Evolutionary conservation across 2,797 vertebrate species (phyloP).

Genomic region (Tympanoctomys barrerae): DNA sequence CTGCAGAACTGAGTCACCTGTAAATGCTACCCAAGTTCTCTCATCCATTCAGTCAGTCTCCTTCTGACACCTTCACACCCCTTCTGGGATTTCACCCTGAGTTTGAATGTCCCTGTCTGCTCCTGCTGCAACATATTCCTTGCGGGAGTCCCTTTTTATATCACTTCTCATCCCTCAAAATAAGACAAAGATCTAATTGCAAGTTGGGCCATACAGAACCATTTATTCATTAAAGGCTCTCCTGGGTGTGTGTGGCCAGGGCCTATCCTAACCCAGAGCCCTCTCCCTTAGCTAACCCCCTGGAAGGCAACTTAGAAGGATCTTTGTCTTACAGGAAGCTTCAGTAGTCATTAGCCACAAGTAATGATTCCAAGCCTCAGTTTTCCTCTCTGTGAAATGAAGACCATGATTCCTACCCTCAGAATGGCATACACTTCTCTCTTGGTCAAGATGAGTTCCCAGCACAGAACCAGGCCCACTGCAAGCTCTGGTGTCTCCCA

Average conservation of each 20-base stretch:
- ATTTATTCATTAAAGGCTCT: background rate
- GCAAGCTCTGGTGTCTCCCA: background rate
- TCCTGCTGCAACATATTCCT: background rate
- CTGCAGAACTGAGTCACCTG: background rate
- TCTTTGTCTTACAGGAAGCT: background rate
- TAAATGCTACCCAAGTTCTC: background rate
- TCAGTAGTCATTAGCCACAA: background rate
- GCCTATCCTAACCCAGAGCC: background rate
- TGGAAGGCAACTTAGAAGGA: background rate
- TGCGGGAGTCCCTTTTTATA: background rate
- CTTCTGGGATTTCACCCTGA: background rate
- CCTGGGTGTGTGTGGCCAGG: background rate
- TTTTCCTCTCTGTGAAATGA: background rate
- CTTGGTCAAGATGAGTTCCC: background rate
- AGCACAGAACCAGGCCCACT: background rate
- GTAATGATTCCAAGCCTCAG: background rate
- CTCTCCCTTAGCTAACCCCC: background rate
- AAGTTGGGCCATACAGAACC: background rate
- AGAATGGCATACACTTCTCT: background rate
- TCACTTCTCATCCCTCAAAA: constrained; percentile 17
- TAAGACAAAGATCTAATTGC: constrained; percentile 32
- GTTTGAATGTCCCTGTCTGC: background rate
- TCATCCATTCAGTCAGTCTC: background rate
- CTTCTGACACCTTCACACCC: background rate
- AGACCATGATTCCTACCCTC: background rate